Conservation (phyloP, 1,140 invertebrate genomes). For the Euschistus heros region DNA sequence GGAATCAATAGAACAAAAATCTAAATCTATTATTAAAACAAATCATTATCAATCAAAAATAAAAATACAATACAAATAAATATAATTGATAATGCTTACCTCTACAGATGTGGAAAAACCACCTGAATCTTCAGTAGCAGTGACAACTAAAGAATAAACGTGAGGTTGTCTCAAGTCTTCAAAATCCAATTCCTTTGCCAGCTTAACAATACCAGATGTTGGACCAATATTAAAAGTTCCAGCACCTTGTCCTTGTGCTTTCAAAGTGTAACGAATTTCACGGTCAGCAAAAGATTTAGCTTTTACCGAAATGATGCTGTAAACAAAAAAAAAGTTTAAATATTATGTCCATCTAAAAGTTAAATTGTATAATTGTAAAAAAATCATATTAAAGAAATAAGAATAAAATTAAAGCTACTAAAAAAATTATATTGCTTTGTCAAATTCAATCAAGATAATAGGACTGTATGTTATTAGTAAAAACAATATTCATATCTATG, state of each 20-base stretch:
- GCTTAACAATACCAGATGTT: conserved; percentile 74
- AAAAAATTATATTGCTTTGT: too few species aligned
- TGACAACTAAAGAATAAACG: conserved; percentile 82
- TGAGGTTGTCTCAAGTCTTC: conserved; percentile 87
- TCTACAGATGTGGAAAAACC: conserved; percentile 91
- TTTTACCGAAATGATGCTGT: conserved; percentile 88
- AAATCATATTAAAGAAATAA: too few species aligned
- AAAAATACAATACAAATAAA: too few species aligned
- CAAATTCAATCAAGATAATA: too few species aligned
- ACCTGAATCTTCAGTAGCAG: conserved; percentile 88
- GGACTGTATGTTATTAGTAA: too few species aligned
- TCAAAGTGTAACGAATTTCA: conserved; percentile 85
- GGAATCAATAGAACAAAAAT: neutral
- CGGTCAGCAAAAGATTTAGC: conserved; percentile 92
- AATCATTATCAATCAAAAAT: too few species aligned
- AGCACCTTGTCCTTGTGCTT: conserved; percentile 85
- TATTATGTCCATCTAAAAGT: too few species aligned
- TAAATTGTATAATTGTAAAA: too few species aligned
- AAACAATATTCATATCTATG: too few species aligned
- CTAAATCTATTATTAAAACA: neutral
- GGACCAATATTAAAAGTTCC: conserved; percentile 92
- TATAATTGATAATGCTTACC: conserved; percentile 40
- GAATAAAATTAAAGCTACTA: too few species aligned
- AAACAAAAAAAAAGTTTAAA: conserved; percentile 34
- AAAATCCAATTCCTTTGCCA: conserved; percentile 90